phyloP scores from a whole-genome alignment of 2,888 invertebrate genomes.

The Caradrina clavipalpis region DNA sequence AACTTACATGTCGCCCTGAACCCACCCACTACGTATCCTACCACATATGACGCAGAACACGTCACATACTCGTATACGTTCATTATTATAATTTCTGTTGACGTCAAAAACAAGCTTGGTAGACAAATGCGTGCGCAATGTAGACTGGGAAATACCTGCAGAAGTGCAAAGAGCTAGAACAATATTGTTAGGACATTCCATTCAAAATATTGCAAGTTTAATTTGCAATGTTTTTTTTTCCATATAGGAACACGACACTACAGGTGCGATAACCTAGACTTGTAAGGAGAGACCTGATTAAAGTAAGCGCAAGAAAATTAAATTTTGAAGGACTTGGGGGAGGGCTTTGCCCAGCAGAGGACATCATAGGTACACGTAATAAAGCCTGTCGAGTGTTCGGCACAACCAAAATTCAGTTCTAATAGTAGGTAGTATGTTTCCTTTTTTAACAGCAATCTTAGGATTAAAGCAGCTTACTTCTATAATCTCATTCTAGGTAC shows the following conservation, averaged over 20 bases:
- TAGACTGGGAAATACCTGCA: constrained; percentile 27
- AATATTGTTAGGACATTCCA: not conserved
- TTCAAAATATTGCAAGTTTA: not conserved
- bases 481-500: not conserved
- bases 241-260: too few relatives aligned
- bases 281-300: too few relatives aligned
- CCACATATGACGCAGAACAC: constrained; percentile 4
- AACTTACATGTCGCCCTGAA: not conserved
- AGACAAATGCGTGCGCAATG: constrained; percentile 1
- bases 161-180: not conserved
- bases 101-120: constrained; percentile 32
- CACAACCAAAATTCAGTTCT: too few relatives aligned
- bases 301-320: too few relatives aligned
- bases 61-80: constrained; percentile 19
- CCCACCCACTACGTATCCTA: not conserved
- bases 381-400: not conserved
- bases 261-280: too few relatives aligned
- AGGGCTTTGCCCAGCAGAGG: too few relatives aligned
- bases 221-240: not conserved
- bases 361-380: not conserved
- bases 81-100: constrained; percentile 6
- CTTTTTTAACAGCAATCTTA: not conserved
- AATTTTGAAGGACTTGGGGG: too few relatives aligned
- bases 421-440: too few relatives aligned
- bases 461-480: not conserved